Evolutionary conservation across 2,797 vertebrate species (phyloP).

Genomic region (Odontamblyopus rebecca): DNA sequence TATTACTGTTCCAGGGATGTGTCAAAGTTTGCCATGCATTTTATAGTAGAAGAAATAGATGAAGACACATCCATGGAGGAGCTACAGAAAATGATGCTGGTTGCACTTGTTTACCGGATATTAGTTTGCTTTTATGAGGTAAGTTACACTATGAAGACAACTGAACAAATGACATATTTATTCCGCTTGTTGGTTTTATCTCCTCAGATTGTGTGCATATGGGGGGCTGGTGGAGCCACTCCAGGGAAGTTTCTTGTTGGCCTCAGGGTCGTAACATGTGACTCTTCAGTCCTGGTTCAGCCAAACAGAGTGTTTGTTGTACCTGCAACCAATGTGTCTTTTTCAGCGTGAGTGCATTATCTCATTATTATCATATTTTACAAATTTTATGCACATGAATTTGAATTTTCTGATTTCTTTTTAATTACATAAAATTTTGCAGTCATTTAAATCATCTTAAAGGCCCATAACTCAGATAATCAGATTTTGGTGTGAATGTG

Average conservation of each 20-base stretch:
- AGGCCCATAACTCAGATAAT: too few relatives aligned
- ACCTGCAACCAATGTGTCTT: slow-evolving; percentile 92
- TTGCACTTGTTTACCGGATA: slow-evolving; percentile 94
- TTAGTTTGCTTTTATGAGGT: slow-evolving; percentile 99
- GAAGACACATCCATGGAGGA: slow-evolving; percentile 99
- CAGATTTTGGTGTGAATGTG: too few relatives aligned
- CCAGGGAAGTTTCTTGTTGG: slow-evolving; percentile 96
- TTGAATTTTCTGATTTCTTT: too few relatives aligned
- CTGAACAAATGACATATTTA: background rate
- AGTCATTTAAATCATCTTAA: too few relatives aligned
- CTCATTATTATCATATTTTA: background rate
- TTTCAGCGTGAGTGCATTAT: slow-evolving; percentile 89
- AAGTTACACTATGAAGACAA: slow-evolving; percentile 28
- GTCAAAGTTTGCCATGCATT: slow-evolving; percentile 98
- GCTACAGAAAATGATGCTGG: slow-evolving; percentile 98
- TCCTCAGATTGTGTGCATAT: slow-evolving; percentile 92
- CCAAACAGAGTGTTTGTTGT: slow-evolving; percentile 93
- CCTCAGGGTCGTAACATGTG: slow-evolving; percentile 92
- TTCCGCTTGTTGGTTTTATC: slow-evolving; percentile 19
- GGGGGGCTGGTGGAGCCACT: slow-evolving; percentile 96
- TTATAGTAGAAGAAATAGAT: slow-evolving; percentile 98
- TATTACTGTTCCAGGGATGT: slow-evolving; percentile 82
- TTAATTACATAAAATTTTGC: too few relatives aligned
- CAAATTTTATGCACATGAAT: too few relatives aligned
- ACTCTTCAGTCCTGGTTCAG: slow-evolving; percentile 90